Percentiles rank a stretch among this genome's conserved stretches.
Evolutionary conservation across 1,140 invertebrate species (phyloP).

Genomic region (Tetragonula clypearis): DNA sequence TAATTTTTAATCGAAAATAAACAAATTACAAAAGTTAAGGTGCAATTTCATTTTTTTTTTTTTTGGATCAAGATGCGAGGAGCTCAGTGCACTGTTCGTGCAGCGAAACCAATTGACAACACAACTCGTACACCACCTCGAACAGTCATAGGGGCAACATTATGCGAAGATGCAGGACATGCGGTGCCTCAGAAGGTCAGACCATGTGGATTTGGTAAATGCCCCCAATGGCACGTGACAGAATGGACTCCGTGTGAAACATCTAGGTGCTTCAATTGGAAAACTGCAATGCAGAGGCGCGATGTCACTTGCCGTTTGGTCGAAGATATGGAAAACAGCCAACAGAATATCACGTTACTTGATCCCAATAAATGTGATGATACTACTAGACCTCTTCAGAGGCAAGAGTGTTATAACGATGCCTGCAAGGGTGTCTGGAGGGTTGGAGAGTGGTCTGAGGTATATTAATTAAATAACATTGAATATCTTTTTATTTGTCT

Average conservation of each 20-base stretch:
- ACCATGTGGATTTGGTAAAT: conserved; percentile 86
- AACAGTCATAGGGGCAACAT: conserved; percentile 84
- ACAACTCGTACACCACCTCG: conserved; percentile 69
- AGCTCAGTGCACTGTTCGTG: conserved; percentile 86
- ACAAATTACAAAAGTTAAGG: background rate
- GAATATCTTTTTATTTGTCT: too few relatives aligned
- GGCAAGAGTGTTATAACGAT: conserved; percentile 89
- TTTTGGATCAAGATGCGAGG: conserved; percentile 82
- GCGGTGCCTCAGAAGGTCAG: conserved; percentile 85
- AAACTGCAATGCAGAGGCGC: conserved; percentile 90
- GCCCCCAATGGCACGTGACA: conserved; percentile 87
- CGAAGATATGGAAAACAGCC: conserved; percentile 71
- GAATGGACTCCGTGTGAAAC: conserved; percentile 88
- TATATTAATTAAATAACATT: conserved; percentile 72
- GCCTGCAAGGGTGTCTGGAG: conserved; percentile 92
- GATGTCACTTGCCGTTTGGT: conserved; percentile 85
- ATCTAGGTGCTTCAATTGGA: conserved; percentile 89
- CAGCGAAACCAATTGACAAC: conserved; percentile 65
- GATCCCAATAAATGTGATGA: conserved; percentile 85
- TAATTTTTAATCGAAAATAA: background rate
- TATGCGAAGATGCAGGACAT: conserved; percentile 88
- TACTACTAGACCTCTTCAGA: conserved; percentile 85
- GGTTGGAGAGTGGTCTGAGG: conserved; percentile 93
- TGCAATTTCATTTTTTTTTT: background rate
- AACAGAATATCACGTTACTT: conserved; percentile 85